Percentiles rank a stretch among this genome's conserved stretches.
phyloP scores from a whole-genome alignment of 2,113 vertebrate species.

The Sylvilagus bachmani region DNA sequence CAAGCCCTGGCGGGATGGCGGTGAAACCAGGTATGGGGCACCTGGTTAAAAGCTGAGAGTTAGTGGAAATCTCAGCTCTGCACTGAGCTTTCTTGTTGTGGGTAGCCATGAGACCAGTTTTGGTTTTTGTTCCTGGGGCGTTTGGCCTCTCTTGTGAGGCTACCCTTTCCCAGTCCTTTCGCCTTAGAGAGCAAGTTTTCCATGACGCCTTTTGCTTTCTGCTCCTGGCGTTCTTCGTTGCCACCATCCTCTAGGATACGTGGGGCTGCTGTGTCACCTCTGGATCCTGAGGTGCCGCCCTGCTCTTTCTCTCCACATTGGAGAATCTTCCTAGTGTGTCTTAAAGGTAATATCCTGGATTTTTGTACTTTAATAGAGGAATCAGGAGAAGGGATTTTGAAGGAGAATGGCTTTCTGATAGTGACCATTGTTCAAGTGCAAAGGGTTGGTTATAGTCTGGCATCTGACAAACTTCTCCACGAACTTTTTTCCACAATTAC shows the following conservation, averaged over 20 bases:
- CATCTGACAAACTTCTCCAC: not conserved
- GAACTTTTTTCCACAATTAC: conserved; percentile 36
- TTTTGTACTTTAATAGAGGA: conserved; percentile 32
- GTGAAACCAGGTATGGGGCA: no score
- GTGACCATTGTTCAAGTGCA: not conserved
- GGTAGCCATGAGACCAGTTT: not conserved
- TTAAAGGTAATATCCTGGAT: not conserved
- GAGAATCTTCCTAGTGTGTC: not conserved
- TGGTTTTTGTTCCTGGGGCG: not conserved
- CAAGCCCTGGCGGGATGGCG: not conserved
- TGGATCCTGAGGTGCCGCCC: not conserved
- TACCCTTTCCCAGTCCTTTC: not conserved
- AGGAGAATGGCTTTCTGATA: conserved; percentile 30
- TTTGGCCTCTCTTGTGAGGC: not conserved
- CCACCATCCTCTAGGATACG: not conserved
- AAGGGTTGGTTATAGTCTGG: not conserved
- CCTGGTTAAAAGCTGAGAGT: not conserved
- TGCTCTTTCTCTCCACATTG: not conserved
- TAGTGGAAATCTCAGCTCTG: not conserved
- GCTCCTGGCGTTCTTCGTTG: not conserved
- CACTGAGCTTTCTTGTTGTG: not conserved
- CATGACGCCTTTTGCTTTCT: not conserved
- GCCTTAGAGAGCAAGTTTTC: not conserved
- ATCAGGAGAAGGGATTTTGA: not conserved
- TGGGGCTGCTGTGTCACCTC: not conserved